A percentile compares a stretch with the other conserved stretches of the same genome.
phyloP scores from a whole-genome alignment of 1,140 invertebrate species.

The Telenomus remus region DNA sequence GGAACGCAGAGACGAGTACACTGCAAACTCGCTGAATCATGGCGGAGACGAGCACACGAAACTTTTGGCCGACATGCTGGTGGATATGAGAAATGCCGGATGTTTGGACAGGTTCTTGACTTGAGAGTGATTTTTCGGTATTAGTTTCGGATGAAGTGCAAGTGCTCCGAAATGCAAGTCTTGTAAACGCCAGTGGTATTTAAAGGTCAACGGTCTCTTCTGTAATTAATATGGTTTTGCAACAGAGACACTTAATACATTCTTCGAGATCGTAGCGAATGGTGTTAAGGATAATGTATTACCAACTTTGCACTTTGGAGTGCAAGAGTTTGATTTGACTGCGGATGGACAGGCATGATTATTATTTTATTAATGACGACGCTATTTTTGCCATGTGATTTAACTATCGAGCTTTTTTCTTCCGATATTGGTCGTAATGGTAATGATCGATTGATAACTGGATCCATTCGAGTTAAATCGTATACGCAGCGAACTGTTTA shows the following conservation, averaged over 20 bases:
- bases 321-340: not conserved
- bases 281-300: conserved; percentile 7
- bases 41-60: conserved; percentile 8
- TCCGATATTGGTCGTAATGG: too few relatives aligned
- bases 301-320: conserved; percentile 9
- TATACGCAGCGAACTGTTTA: too few relatives aligned
- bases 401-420: too few relatives aligned
- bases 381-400: too few relatives aligned
- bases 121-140: not conserved
- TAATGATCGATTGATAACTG: too few relatives aligned
- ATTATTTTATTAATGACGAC: too few relatives aligned
- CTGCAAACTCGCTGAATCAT: not conserved
- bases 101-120: conserved; percentile 30
- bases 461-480: too few relatives aligned
- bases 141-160: not conserved
- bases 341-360: not conserved
- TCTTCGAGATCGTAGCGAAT: conserved; percentile 16
- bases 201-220: conserved; percentile 31
- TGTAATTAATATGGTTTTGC: conserved; percentile 43
- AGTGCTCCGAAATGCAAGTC: conserved; percentile 4
- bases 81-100: conserved; percentile 24
- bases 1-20: not conserved
- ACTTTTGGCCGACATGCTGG: conserved; percentile 30
- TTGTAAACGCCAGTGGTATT: conserved; percentile 18
- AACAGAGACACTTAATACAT: conserved; percentile 30